phyloP scores from a whole-genome alignment of 2,888 invertebrate species.

The Drosophila nigritarsus region DNA sequence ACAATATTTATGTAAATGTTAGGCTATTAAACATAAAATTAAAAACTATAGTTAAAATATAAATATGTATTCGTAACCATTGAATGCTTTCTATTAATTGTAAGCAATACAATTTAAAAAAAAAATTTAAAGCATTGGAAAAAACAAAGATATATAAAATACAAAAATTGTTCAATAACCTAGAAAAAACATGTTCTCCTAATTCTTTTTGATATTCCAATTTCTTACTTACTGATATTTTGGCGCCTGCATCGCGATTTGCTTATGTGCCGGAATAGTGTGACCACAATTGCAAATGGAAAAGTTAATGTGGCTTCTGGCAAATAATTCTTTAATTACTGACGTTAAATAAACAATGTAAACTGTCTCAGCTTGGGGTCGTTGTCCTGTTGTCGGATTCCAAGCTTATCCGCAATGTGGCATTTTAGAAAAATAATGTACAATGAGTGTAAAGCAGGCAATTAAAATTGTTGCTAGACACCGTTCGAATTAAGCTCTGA shows the following conservation, averaged over 20 bases:
- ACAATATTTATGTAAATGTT: slow-evolving; percentile 54
- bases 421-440: too few species aligned
- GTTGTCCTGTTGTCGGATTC: too few species aligned
- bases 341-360: too few species aligned
- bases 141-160: slow-evolving; percentile 44
- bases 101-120: slow-evolving; percentile 37
- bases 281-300: neutral
- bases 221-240: neutral
- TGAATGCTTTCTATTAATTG: slow-evolving; percentile 46
- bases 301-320: neutral
- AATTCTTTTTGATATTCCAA: neutral
- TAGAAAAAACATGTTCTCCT: slow-evolving; percentile 3
- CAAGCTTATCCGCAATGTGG: too few species aligned
- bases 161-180: slow-evolving; percentile 57
- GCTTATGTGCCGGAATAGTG: neutral
- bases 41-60: slow-evolving; percentile 29
- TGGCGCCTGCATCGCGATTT: neutral
- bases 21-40: slow-evolving; percentile 41
- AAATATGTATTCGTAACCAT: slow-evolving; percentile 37
- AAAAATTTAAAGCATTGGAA: slow-evolving; percentile 20
- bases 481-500: too few species aligned
- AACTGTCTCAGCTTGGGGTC: too few species aligned
- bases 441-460: too few species aligned
- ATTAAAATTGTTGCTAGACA: too few species aligned
- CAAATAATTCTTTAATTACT: too few species aligned